These are phyloP conservation scores for Drosophila equinoxialis DNA, from an alignment of 1,140 invertebrate species.

Conservation along the genomic window DNA sequence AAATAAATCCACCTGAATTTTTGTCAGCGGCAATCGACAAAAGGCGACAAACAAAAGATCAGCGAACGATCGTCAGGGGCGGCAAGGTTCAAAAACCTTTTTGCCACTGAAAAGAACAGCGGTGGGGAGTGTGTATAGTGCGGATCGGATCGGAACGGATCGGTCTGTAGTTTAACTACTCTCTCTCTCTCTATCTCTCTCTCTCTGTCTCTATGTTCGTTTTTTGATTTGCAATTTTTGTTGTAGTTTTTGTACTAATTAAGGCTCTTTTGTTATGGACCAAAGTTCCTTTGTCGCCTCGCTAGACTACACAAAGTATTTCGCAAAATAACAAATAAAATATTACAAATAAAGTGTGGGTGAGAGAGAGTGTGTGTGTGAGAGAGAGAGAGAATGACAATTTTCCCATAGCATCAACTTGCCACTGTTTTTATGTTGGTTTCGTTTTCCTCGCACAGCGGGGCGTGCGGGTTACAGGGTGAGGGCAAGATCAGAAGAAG, in stretches of 20 bases:
- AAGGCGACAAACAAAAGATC: not conserved
- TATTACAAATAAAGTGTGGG: not conserved
- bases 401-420: constrained; percentile 22
- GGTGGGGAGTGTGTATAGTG: not conserved
- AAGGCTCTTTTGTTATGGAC: constrained; percentile 14
- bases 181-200: not conserved
- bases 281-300: not conserved
- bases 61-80: not conserved
- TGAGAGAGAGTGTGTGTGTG: no score
- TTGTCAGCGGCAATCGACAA: not conserved
- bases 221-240: constrained; percentile 4
- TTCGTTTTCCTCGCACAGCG: constrained; percentile 1
- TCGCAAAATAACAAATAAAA: constrained; percentile 2
- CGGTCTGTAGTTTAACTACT: no score
- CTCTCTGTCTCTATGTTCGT: no score
- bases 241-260: constrained; percentile 11
- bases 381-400: not conserved
- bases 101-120: constrained; percentile 16
- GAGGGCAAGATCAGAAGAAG: constrained; percentile 41
- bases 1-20: constrained; percentile 15
- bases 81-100: constrained; percentile 16
- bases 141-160: no score
- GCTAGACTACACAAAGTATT: not conserved
- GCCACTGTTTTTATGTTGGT: constrained; percentile 12
- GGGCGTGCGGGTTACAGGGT: constrained; percentile 24